Evolutionary conservation across 2,797 vertebrate genomes (phyloP).

Genomic region (Labeo calbasu): DNA sequence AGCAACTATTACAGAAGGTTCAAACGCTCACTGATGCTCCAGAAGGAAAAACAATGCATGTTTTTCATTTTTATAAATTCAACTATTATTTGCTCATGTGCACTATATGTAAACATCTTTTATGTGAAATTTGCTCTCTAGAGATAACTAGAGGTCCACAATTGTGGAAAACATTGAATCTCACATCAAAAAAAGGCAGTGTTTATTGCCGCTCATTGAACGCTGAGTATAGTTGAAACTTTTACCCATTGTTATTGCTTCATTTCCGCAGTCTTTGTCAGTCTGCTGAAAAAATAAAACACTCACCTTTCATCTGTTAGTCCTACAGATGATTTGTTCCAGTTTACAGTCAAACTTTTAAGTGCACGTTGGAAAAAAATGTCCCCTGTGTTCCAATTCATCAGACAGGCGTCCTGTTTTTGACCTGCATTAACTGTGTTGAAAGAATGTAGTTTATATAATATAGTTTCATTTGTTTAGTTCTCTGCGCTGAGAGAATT

Average conservation of each 20-base stretch:
- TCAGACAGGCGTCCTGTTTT: not conserved
- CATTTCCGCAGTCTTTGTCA: not conserved
- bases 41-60: too few relatives aligned
- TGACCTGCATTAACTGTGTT: not conserved
- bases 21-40: too few relatives aligned
- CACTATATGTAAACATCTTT: too few relatives aligned
- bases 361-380: not conserved
- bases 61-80: too few relatives aligned
- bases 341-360: not conserved
- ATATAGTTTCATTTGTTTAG: constrained; percentile 23
- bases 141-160: not conserved
- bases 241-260: not conserved
- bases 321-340: not conserved
- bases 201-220: not conserved
- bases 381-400: not conserved
- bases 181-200: not conserved
- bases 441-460: constrained; percentile 21
- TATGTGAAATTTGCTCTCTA: not conserved
- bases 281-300: not conserved
- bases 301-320: not conserved
- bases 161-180: constrained; percentile 1
- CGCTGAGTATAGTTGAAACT: not conserved
- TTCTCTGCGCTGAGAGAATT: not conserved
- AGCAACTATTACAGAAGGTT: too few relatives aligned
- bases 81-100: too few relatives aligned